These are phyloP conservation scores for Cochlearius cochlearius DNA, from an alignment of 2,113 vertebrate genomes.

Conservation along the genomic window DNA sequence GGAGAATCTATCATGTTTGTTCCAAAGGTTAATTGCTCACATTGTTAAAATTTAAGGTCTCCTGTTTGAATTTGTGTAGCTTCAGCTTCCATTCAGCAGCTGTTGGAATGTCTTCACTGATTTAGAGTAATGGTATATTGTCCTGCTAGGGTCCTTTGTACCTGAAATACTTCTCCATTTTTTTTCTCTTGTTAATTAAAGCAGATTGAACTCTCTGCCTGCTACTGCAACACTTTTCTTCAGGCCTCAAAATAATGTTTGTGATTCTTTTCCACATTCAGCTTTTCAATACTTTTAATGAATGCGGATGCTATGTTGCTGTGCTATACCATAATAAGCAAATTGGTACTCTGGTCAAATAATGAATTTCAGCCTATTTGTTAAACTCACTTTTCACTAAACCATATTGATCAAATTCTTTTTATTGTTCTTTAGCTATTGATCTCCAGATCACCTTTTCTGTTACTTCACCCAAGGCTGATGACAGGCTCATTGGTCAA, in stretches of 20 bases:
- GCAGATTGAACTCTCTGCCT: neutral
- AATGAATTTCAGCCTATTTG: neutral
- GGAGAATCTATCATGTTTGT: neutral
- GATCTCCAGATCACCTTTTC: neutral
- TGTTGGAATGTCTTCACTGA: neutral
- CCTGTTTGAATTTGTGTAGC: neutral
- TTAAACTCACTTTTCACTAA: neutral
- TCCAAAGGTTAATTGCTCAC: neutral
- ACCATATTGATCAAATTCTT: neutral
- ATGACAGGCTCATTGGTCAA: neutral
- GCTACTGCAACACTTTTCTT: neutral
- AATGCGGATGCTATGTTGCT: neutral
- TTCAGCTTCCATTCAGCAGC: neutral
- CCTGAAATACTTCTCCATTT: neutral
- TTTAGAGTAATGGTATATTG: neutral
- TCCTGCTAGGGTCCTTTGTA: neutral
- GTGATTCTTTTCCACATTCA: neutral
- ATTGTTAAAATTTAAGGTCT: neutral
- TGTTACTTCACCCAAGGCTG: neutral
- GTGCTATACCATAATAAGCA: neutral
- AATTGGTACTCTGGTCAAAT: neutral
- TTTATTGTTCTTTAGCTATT: neutral
- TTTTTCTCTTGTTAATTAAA: neutral
- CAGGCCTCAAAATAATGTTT: neutral
- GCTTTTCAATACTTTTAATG: neutral